phyloP scores from a whole-genome alignment of 2,888 invertebrate genomes.

The Chironomus riparius region DNA sequence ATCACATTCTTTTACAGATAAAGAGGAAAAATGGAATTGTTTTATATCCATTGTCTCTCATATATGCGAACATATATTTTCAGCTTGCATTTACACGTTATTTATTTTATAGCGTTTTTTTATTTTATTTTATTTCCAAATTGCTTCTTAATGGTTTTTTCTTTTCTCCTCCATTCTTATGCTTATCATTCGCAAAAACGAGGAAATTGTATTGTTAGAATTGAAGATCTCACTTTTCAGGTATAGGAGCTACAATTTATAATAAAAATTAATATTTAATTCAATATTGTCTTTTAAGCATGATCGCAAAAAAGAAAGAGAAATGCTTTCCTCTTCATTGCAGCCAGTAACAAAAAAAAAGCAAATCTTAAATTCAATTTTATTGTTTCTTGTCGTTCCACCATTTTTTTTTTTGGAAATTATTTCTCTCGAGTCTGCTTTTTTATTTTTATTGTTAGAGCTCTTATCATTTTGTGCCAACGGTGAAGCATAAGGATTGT shows the following conservation, averaged over 20 bases:
- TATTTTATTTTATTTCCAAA: conserved; percentile 7
- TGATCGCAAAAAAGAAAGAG: conserved; percentile 20
- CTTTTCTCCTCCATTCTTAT: neutral
- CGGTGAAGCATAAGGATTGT: neutral
- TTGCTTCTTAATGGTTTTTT: conserved; percentile 19
- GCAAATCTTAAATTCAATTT: conserved; percentile 27
- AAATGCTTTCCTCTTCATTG: neutral
- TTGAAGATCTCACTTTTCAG: neutral
- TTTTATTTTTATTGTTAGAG: conserved; percentile 26
- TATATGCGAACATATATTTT: neutral
- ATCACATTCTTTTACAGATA: no score
- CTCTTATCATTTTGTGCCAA: conserved; percentile 20
- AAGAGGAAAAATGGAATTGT: neutral
- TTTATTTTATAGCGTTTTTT: conserved; percentile 3
- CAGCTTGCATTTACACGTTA: conserved; percentile 1
- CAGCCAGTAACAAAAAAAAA: neutral
- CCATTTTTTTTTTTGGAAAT: conserved; percentile 3
- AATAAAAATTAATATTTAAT: conserved; percentile 27
- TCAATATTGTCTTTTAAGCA: conserved; percentile 25
- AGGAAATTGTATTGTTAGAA: neutral
- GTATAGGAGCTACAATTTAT: conserved; percentile 18
- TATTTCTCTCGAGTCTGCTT: conserved; percentile 25
- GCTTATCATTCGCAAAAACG: neutral
- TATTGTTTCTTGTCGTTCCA: conserved; percentile 17
- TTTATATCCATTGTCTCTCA: neutral